Percentiles rank a stretch among this genome's conserved stretches.
phyloP scores from a whole-genome alignment of 2,888 invertebrate genomes.

The Branchipolynoe longqiensis region DNA sequence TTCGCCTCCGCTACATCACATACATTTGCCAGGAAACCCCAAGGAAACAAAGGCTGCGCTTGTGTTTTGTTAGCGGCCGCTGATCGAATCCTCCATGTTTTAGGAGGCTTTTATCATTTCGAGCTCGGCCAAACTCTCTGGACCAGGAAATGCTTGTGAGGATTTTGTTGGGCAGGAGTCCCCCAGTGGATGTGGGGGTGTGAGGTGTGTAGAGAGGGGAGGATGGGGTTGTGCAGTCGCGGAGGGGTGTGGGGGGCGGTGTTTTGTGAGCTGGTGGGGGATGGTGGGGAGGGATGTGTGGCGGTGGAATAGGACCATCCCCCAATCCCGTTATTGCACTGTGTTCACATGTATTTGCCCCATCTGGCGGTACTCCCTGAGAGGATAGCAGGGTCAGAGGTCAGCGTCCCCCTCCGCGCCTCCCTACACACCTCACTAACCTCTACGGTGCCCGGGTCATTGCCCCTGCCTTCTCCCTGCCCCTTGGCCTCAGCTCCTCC shows the following conservation, averaged over 20 bases:
- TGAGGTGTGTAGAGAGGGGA: no score
- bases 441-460: background rate
- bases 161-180: no score
- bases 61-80: slow-evolving; percentile 26
- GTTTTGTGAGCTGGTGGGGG: background rate
- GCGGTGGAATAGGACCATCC: no score
- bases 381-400: slow-evolving; percentile 3
- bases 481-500: background rate
- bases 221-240: slow-evolving; percentile 2
- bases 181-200: no score
- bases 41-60: background rate
- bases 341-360: no score
- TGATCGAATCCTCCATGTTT: slow-evolving; percentile 18
- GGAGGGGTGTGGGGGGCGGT: background rate
- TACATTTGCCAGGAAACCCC: background rate
- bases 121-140: background rate
- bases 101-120: slow-evolving; percentile 24
- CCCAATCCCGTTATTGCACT: no score
- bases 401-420: background rate
- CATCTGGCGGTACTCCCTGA: no score
- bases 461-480: background rate
- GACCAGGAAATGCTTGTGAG: no score
- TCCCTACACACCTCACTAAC: background rate
- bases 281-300: no score
- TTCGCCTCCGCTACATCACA: no score